Evolutionary conservation across 2,888 invertebrate genomes (phyloP).

Genomic region (Choreutis nemorana): DNA sequence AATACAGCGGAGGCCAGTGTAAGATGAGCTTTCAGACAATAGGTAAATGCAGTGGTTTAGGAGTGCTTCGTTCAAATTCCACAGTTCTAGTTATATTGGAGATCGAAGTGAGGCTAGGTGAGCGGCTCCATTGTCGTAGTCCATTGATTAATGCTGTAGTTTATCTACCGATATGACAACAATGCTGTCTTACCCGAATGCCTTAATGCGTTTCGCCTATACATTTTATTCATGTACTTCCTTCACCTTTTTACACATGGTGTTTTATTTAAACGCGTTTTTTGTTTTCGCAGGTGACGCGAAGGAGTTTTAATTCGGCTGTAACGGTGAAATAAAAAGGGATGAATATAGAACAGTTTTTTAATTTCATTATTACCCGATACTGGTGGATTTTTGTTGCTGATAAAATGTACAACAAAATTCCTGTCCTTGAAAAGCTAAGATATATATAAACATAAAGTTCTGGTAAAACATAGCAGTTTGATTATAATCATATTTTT

Average conservation of each 20-base stretch:
- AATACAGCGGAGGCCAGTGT: too few species aligned
- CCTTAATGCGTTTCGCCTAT: slow-evolving; percentile 48
- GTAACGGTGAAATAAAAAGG: slow-evolving; percentile 7
- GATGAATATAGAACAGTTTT: background rate
- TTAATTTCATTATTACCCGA: too few species aligned
- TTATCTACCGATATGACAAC: slow-evolving; percentile 63
- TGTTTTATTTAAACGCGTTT: slow-evolving; percentile 21
- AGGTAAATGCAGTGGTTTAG: too few species aligned
- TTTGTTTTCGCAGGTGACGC: slow-evolving; percentile 24
- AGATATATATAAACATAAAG: too few species aligned
- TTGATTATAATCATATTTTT: too few species aligned
- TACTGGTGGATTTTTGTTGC: too few species aligned
- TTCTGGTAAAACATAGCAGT: too few species aligned
- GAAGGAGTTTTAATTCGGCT: slow-evolving; percentile 1
- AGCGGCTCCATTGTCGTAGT: slow-evolving; percentile 49
- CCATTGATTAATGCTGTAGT: slow-evolving; percentile 59
- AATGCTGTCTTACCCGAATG: slow-evolving; percentile 54
- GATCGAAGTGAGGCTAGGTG: slow-evolving; percentile 33
- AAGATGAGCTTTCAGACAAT: too few species aligned
- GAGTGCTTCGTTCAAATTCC: too few species aligned
- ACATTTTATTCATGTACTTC: slow-evolving; percentile 45
- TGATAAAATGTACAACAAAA: too few species aligned
- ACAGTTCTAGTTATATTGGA: slow-evolving; percentile 28
- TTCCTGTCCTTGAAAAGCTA: too few species aligned
- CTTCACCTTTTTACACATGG: slow-evolving; percentile 36